Base-by-base conservation (phyloP, 2,797 vertebrate genomes). In the Macroramphosus scolopax region DNA sequence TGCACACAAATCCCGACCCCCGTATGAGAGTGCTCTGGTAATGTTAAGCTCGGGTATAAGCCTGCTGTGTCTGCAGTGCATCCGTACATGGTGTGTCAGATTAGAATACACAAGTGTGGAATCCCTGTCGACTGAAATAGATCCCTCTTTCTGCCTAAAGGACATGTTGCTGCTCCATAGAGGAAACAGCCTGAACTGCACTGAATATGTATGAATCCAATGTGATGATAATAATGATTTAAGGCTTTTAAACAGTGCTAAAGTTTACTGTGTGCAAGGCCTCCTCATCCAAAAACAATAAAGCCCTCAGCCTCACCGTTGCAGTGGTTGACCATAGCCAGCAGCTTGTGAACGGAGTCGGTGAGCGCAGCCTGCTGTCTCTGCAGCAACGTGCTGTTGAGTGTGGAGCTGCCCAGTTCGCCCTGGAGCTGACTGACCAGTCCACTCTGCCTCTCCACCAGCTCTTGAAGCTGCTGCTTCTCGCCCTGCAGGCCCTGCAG, bases 301-400 rank as follows among this genome's bases (percentile, higher is more conserved):
- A n/a, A n/a, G n/a, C 37, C 5, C 7, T 46, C 8, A 17, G 18
- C 24, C 63, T 77, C 63, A 92, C 90, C 87, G n/a, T 91, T 92
- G 80, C 87, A 91, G 54, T 90, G 89, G 44, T 62, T 80, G 54
- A 87, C 85, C 81, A 84, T 65, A n/a, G 82, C 78, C 42, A 88
- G 76, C 28, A 93, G 87, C 67, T 84, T 87, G 49, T 89, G 85
- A 9, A 93, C 80, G 0, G 86, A 89, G 52, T 89, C 85, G 1
- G 83, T 80, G 64, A 92, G 86, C 11, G 60, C 44, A 1, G 81
- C 72, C 68, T 92, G 92, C 71, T 92, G 92, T 17, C 59, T 84
- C 72, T 93, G 90, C 5, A 92, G 71, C 39, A 72, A 29, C 26
- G 84, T 90, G 80, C 89, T 92, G 85, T 92, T 92, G 38, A 72